Evolutionary conservation across 2,797 vertebrate genomes (phyloP).

Genomic region (Discoglossus pictus): DNA sequence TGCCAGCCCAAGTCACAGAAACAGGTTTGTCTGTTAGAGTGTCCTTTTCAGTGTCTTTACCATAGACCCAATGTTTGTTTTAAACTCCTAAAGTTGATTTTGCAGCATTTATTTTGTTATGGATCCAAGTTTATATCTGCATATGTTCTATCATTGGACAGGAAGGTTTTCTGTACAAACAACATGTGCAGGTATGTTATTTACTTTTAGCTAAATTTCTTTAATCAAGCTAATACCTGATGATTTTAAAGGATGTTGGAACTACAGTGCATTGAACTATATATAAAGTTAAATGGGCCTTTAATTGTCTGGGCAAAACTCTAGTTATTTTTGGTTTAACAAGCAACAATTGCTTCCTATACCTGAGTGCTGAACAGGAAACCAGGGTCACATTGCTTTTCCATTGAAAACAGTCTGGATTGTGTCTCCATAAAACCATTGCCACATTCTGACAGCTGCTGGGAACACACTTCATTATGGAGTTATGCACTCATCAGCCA

Average conservation of each 20-base stretch:
- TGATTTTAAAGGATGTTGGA: slow-evolving; percentile 35
- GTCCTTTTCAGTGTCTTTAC: not conserved
- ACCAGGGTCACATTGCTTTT: slow-evolving; percentile 55
- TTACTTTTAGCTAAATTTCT: slow-evolving; percentile 38
- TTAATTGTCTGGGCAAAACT: slow-evolving; percentile 34
- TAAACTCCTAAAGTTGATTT: slow-evolving; percentile 27
- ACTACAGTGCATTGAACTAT: slow-evolving; percentile 4
- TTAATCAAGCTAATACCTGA: slow-evolving; percentile 39
- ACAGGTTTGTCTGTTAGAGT: slow-evolving; percentile 13
- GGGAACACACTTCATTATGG: slow-evolving; percentile 44
- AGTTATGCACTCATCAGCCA: slow-evolving; percentile 36
- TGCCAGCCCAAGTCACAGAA: slow-evolving; percentile 29
- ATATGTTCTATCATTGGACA: slow-evolving; percentile 14
- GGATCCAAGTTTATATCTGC: slow-evolving; percentile 31
- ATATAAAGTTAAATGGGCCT: slow-evolving; percentile 43
- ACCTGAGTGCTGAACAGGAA: slow-evolving; percentile 57
- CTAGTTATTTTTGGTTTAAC: slow-evolving; percentile 52
- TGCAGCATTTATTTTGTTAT: slow-evolving; percentile 37
- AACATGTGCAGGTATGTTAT: slow-evolving; percentile 18
- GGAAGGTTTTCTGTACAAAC: slow-evolving; percentile 13
- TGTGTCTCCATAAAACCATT: slow-evolving; percentile 49
- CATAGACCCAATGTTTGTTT: slow-evolving; percentile 17
- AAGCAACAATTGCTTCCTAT: slow-evolving; percentile 51
- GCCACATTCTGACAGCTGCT: slow-evolving; percentile 45
- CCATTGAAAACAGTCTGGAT: slow-evolving; percentile 55